Evolutionary conservation across 2,888 invertebrate species (phyloP), one percentile per base, ranked within the genome.

Genomic region (Mylabris sibirica): DNA sequence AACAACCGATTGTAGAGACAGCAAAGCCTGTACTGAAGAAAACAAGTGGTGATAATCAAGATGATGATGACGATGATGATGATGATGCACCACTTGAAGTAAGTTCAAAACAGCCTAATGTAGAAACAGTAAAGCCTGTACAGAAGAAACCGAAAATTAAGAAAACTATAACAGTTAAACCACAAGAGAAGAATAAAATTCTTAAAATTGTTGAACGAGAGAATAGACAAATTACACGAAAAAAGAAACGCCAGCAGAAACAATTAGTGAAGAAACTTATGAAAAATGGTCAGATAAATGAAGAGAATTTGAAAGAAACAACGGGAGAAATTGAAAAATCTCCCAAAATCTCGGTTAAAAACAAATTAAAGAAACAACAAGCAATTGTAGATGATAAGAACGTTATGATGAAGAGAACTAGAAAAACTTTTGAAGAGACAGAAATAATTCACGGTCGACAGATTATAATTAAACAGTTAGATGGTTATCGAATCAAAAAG

Each of bases 401-500:
- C 20, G 67, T 72, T 38, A 79, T 81, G 12, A 34, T 64, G 20
- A 8, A 41, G n/a, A 24, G 44, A 12, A 22, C 63, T n/a, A 60
- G 63, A 44, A 59, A 69, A 61, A n/a, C 65, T 14, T 34, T 17
- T 12, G 53, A 64, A 49, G 35, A 71, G 9, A 63, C n/a, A 2
- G 84, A 91, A 44, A 86, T 87, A 38, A 88, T 92, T 20, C 90
- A 91, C 84, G 91, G 91, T 4, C 86, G 88, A 79, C 88, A 89
- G 76, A 83, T 91, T 24, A 88, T 90, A 77, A 81, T 92, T 34
- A 86, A 88, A 0, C 87, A 89, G 73, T 90, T 87, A 82, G 91
- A 93, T 80, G 92, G 93, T 1, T 93, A 92, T 79, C 91, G 92
- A 22, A 87, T 93, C 0, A 90, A 89, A 84, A 90, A 89, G 76